phyloP scores from a whole-genome alignment of 2,888 invertebrate genomes.

The Drosophila fulvimacula region DNA sequence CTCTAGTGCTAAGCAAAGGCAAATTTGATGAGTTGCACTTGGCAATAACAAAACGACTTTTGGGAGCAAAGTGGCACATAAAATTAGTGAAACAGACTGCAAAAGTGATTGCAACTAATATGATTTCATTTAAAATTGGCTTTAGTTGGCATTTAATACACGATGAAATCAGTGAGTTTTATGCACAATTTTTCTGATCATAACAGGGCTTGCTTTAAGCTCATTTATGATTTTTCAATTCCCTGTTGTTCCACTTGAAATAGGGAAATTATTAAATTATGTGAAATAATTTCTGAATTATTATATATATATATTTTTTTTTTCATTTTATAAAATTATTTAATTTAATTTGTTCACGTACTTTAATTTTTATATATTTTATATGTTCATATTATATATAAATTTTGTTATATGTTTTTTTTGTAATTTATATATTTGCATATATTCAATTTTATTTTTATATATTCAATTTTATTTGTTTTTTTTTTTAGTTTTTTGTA shows the following conservation, averaged over 20 bases:
- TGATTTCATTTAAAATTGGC: slow-evolving; percentile 23
- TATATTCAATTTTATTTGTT: too few species aligned
- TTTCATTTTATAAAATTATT: not conserved
- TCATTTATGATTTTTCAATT: not conserved
- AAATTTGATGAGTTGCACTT: slow-evolving; percentile 28
- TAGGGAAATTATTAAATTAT: not conserved
- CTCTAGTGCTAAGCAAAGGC: not conserved
- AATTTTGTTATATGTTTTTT: too few species aligned
- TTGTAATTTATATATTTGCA: too few species aligned
- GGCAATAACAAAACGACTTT: slow-evolving; percentile 1
- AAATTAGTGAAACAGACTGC: slow-evolving; percentile 52
- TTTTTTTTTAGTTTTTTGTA: too few species aligned
- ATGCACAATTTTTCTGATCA: not conserved
- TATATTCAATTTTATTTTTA: not conserved
- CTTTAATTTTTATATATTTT: not conserved
- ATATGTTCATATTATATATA: too few species aligned
- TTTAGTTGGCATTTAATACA: not conserved
- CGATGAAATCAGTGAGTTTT: not conserved
- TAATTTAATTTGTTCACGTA: too few species aligned
- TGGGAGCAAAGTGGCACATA: slow-evolving; percentile 24
- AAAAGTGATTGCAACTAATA: slow-evolving; percentile 30
- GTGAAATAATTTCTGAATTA: not conserved
- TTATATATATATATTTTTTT: not conserved
- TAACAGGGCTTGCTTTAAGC: not conserved
- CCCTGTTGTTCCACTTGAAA: not conserved